Evolutionary conservation across 2,888 invertebrate species (phyloP).

Genomic region (Anoncus sp.): DNA sequence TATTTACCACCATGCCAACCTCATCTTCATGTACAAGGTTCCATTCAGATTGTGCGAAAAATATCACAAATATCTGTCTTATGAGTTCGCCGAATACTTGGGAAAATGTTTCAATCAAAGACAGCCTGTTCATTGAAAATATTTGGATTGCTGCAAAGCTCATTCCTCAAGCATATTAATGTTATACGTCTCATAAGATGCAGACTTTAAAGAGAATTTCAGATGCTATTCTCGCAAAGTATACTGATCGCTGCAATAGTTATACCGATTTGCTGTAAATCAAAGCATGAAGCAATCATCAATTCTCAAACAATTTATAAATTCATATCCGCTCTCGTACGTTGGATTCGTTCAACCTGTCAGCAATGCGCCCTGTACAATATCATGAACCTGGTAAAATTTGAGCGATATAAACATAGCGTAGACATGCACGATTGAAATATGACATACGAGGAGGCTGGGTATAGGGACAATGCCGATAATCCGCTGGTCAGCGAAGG

Average conservation of each 20-base stretch:
- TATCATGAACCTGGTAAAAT: not conserved
- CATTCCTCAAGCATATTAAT: no score
- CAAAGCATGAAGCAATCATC: not conserved
- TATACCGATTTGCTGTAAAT: not conserved
- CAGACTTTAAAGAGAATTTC: no score
- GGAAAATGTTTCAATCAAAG: not conserved
- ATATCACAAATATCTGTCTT: not conserved
- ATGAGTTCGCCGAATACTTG: not conserved
- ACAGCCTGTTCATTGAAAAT: not conserved
- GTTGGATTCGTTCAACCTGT: not conserved
- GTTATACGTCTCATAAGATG: no score
- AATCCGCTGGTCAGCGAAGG: conserved; percentile 27
- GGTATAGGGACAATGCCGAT: conserved; percentile 5
- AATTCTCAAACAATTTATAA: not conserved
- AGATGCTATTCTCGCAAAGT: no score
- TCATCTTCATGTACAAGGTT: conserved; percentile 11
- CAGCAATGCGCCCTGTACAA: not conserved
- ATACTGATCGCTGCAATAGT: no score
- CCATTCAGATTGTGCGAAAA: not conserved
- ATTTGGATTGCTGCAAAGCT: not conserved
- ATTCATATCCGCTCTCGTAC: not conserved
- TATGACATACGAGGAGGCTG: not conserved
- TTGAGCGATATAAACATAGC: not conserved
- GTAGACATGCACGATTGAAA: not conserved
- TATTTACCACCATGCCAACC: conserved; percentile 22